Base-by-base conservation (phyloP, 1,140 invertebrate species). In the Cepaea nemoralis region DNA sequence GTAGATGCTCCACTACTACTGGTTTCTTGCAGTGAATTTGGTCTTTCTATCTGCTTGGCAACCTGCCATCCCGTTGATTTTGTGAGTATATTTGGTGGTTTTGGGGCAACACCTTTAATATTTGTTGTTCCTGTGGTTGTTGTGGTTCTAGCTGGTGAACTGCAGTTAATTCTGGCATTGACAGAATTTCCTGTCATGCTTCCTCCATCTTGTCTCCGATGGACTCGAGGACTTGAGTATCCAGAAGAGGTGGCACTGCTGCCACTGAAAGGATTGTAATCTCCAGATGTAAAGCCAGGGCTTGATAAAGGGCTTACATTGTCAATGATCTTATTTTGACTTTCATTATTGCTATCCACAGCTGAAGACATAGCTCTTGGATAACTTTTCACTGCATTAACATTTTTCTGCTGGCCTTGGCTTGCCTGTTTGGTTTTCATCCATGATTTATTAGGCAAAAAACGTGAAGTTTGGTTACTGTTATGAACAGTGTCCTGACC, bases 391-490 rank as follows among this genome's bases (percentile, higher is more conserved):
- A 10, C 42, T 45, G 42, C 35, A 63, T 45, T 22, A 19, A 39
- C 6, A 27, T 45, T 45, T 35, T 50, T 55, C 75, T 77, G 75
- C 40, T 79, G 77, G 2, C 67, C 39, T 27, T 79, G 35, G 10
- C 59, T 39, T n/a, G 59, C 12, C 8, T 50, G 16, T 59, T 67
- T 69, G 3, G 59, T 67, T 31, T 59, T 67, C 1, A 79, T 24
- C 19, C 59, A 16, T 16, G 31, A 35, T 55, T 35, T 31, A 37
- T 69, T 79, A 6, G 33, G 77, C 27, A 27, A 48, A 3, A 63
- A 35, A 22, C 55, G 10, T 24, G 59, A 14, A 2, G 59, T n/a
- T n/a, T 19, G 59, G 19, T 10, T 8, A 66, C 10, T n/a, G 8
- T 66, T 66, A 10, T 70, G 27, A 33, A 70, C 14, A 33, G 3